A percentile compares a stretch with the other conserved stretches of the same genome.
Evolutionary conservation across 2,888 invertebrate genomes (phyloP).

Genomic region (Trimorus sp.): DNA sequence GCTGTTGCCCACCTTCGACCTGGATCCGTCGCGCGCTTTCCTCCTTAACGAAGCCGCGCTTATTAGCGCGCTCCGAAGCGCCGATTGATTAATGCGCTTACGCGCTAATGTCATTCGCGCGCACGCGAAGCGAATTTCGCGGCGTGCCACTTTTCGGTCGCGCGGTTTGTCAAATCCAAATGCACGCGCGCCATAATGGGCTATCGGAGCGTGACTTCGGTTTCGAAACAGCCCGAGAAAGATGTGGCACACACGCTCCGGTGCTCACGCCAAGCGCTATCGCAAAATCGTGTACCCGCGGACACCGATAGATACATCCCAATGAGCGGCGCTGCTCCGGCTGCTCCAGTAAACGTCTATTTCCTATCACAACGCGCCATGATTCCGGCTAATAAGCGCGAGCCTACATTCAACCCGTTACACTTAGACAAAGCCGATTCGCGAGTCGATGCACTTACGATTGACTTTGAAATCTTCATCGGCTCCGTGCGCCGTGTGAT

Average conservation of each 20-base stretch:
- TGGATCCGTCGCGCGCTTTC: slow-evolving; percentile 33
- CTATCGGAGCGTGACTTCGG: slow-evolving; percentile 65
- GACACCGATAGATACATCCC: slow-evolving; percentile 62
- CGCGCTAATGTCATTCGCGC: slow-evolving; percentile 42
- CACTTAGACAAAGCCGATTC: slow-evolving; percentile 33
- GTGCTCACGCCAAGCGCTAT: slow-evolving; percentile 59
- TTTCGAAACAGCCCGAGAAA: slow-evolving; percentile 62
- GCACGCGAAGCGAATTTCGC: slow-evolving; percentile 26
- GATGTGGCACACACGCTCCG: slow-evolving; percentile 67
- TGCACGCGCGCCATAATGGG: slow-evolving; percentile 53
- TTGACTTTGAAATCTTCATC: not conserved
- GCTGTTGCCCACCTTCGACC: slow-evolving; percentile 35
- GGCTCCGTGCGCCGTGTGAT: not conserved
- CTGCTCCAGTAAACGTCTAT: slow-evolving; percentile 57
- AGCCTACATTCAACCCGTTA: slow-evolving; percentile 51
- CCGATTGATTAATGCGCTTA: slow-evolving; percentile 48
- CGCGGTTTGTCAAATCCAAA: slow-evolving; percentile 54
- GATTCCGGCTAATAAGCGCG: slow-evolving; percentile 43
- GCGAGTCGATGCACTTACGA: not conserved
- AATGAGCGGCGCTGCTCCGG: slow-evolving; percentile 46
- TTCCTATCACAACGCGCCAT: slow-evolving; percentile 52
- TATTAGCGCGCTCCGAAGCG: slow-evolving; percentile 27
- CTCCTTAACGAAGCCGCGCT: slow-evolving; percentile 44
- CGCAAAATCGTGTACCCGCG: slow-evolving; percentile 62
- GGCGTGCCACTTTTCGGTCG: slow-evolving; percentile 55